Evolutionary conservation across 2,888 invertebrate species (phyloP).

Genomic region (Phrixothrix hirtus): DNA sequence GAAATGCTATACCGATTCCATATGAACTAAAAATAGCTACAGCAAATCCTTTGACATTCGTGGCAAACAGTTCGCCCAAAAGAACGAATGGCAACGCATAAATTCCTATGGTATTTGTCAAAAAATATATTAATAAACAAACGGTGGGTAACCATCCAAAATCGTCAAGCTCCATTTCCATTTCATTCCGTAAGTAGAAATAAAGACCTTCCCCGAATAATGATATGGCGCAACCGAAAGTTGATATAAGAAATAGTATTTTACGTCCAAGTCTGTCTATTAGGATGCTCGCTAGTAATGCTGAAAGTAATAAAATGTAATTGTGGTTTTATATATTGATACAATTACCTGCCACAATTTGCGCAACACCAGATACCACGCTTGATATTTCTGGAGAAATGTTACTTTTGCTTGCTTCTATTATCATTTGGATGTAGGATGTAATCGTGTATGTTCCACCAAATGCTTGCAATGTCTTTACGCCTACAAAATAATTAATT

Average conservation of each 20-base stretch:
- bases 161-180: slow-evolving; percentile 50
- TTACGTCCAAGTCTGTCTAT: slow-evolving; percentile 62
- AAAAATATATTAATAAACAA: slow-evolving; percentile 62
- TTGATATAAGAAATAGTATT: slow-evolving; percentile 61
- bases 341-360: slow-evolving; percentile 59
- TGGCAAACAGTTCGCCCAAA: slow-evolving; percentile 67
- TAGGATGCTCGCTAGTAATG: not conserved
- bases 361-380: slow-evolving; percentile 60
- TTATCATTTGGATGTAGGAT: slow-evolving; percentile 64
- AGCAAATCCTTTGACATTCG: slow-evolving; percentile 65
- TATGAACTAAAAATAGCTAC: slow-evolving; percentile 63
- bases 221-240: slow-evolving; percentile 60
- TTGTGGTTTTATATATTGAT: not conserved
- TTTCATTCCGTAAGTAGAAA: slow-evolving; percentile 59
- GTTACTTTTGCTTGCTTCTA: slow-evolving; percentile 58
- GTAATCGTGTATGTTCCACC: slow-evolving; percentile 64
- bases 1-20: slow-evolving; percentile 61
- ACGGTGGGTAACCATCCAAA: slow-evolving; percentile 60
- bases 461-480: slow-evolving; percentile 64
- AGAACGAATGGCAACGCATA: slow-evolving; percentile 66
- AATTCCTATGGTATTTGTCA: slow-evolving; percentile 64
- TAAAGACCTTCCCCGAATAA: slow-evolving; percentile 60
- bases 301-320: not conserved
- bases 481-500: slow-evolving; percentile 52
- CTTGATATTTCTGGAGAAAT: slow-evolving; percentile 61